Evolutionary conservation across 2,797 vertebrate genomes (phyloP), one percentile per base, ranked within the genome.

Genomic region (Argya squamiceps): DNA sequence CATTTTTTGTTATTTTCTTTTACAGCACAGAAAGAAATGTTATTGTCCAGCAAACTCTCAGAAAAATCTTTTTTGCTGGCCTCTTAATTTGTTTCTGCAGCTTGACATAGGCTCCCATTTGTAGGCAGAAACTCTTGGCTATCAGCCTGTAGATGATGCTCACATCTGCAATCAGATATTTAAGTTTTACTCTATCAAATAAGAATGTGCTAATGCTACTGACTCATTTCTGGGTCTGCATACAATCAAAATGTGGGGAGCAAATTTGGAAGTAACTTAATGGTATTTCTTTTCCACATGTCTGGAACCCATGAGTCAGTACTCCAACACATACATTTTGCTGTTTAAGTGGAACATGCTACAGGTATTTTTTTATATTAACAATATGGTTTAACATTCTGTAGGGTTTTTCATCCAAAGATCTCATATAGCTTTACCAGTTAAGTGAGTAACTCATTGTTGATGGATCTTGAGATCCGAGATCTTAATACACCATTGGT

Each of bases 251-350:
- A 73, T 91, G 52, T 73, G 70, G 84, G 73, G 94, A 95, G 69
- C 52, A 93, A 95, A 88, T 93, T 79, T 94, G 73, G 47, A 96
- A 92, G 30, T 69, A 84, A 53, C 74, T 84, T 88, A 53, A 55
- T 83, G 83, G 37, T 76, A 90, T 90, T 94, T 94, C 79, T 93
- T 91, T 92, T 93, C 84, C 79, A 68, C 27, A 30, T 68, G 73
- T 92, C 92, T 96, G 92, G 82, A 94, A 79, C 32, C 76, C 88
- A 41, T 95, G 92, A 95, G 89, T 96, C 92, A 94, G 62, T 92
- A 86, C 65, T 94, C 79, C 58, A 91, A 91, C 84, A 93, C 49
- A 50, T 63, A 76, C 34, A 44, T 93, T 92, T 96, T 89, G 39
- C 89, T 81, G 69, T 88, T 94, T 76, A 89, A 86, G 64, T 93